Base-by-base conservation (phyloP, 1,140 invertebrate genomes). In the Eueides isabella region DNA sequence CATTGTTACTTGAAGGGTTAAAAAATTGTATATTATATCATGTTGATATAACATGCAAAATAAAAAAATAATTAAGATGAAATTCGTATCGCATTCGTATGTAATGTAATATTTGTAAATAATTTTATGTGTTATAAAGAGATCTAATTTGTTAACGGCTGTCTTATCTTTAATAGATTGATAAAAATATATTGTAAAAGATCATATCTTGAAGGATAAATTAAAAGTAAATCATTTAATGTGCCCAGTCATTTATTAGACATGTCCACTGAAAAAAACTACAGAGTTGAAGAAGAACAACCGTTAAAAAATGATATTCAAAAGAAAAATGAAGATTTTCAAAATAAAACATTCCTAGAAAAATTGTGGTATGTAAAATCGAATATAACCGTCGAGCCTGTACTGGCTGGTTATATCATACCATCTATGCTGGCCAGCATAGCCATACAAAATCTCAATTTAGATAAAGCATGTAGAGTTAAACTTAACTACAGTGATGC, bases 391-490 rank as follows among this genome's bases (percentile, higher is more conserved):
- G 93, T 95, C 12, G 94, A 95, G 74, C 94, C 94, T 1, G 85
- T 95, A 14, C 77, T 95, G 12, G 86, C 94, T 4, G 94, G 93
- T 48, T 93, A 94, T 23, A 84, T 94, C 1, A 89, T 95, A 71
- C 92, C 94, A 5, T 93, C 93, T 41, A 93, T 94, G 68, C 84
- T 95, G 61, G 84, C 93, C n/a, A 91, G 85, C 76, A 73, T 95
- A 19, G 94, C 94, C 1, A 91, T 92, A 29, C 94, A 55, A 55
- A 55, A 55, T 55, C 48, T 55, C 48, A 55, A 55, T 55, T 55
- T 55, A 55, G 19, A 55, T 76, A 95, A 95, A 86, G 93, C 95
- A 1, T 96, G 95, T 76, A 85, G 94, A 23, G 93, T 95, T 0
- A 95, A 95, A 83, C 73, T 94, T 31, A 81, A 85, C 4, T 94